phyloP scores from a whole-genome alignment of 1,140 invertebrate species.

The Drosophila sproati region DNA sequence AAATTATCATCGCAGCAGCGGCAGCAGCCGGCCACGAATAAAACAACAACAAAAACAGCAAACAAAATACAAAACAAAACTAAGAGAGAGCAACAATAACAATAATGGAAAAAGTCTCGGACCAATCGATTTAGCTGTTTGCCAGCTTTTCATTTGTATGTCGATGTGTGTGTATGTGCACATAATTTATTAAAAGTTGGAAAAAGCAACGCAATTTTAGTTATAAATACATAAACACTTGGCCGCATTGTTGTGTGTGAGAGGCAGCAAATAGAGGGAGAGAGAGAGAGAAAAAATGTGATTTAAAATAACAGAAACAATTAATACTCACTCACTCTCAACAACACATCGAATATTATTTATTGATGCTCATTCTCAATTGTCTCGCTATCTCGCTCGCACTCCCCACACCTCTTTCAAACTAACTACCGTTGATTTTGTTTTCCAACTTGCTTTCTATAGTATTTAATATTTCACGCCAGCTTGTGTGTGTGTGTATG shows the following conservation, averaged over 20 bases:
- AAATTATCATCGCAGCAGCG: slow-evolving; percentile 43
- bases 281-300: slow-evolving; percentile 43
- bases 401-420: not conserved
- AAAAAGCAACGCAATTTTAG: slow-evolving; percentile 63
- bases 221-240: slow-evolving; percentile 73
- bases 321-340: slow-evolving; percentile 51
- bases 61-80: not conserved
- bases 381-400: not conserved
- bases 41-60: slow-evolving; percentile 32
- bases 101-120: slow-evolving; percentile 26
- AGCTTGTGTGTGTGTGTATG: slow-evolving; percentile 12
- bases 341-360: slow-evolving; percentile 68
- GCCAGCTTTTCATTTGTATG: slow-evolving; percentile 64
- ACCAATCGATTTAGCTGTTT: slow-evolving; percentile 63
- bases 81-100: slow-evolving; percentile 31
- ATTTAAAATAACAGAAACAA: slow-evolving; percentile 74
- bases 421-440: slow-evolving; percentile 33
- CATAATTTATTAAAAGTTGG: slow-evolving; percentile 78
- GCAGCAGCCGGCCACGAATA: slow-evolving; percentile 30
- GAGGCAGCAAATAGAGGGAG: slow-evolving; percentile 7
- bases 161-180: slow-evolving; percentile 4
- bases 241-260: slow-evolving; percentile 42
- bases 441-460: slow-evolving; percentile 48
- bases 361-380: slow-evolving; percentile 60
- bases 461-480: slow-evolving; percentile 34